Conservation (phyloP, 2,888 invertebrate genomes). For the Cheilosia variabilis region DNA sequence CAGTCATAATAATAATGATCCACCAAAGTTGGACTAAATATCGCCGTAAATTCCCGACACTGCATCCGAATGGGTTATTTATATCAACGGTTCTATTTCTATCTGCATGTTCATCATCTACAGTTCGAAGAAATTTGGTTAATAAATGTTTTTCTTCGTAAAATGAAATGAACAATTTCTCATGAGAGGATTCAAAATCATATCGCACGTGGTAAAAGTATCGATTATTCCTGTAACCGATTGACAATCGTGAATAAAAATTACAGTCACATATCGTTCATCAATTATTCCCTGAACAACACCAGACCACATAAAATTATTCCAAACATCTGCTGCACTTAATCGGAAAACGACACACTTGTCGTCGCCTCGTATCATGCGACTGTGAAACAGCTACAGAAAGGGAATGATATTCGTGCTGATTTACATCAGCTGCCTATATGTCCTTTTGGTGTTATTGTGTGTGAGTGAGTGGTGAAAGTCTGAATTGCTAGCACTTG, state of each 20-base stretch:
- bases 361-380: background rate
- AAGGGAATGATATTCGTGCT: constrained; percentile 24
- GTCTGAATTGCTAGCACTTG: constrained; percentile 66
- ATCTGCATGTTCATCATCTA: background rate
- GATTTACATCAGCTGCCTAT: constrained; percentile 43
- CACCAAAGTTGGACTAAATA: constrained; percentile 17
- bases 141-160: background rate
- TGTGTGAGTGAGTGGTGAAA: constrained; percentile 13
- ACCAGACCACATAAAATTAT: constrained; percentile 26
- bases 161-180: constrained; percentile 16
- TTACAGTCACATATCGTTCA: constrained; percentile 34
- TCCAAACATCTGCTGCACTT: constrained; percentile 50
- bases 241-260: constrained; percentile 6
- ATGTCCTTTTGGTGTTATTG: constrained; percentile 24
- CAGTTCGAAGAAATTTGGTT: constrained; percentile 16
- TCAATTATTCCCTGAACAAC: constrained; percentile 56
- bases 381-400: constrained; percentile 1
- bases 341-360: constrained; percentile 21
- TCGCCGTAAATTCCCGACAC: background rate
- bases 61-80: constrained; percentile 24
- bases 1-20: constrained; percentile 2
- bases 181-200: background rate
- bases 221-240: constrained; percentile 29
- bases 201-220: constrained; percentile 2
- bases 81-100: constrained; percentile 25